These are phyloP conservation scores for Chiloscyllium plagiosum DNA, from an alignment of 2,113 vertebrate genomes.

Conservation along the genomic window DNA sequence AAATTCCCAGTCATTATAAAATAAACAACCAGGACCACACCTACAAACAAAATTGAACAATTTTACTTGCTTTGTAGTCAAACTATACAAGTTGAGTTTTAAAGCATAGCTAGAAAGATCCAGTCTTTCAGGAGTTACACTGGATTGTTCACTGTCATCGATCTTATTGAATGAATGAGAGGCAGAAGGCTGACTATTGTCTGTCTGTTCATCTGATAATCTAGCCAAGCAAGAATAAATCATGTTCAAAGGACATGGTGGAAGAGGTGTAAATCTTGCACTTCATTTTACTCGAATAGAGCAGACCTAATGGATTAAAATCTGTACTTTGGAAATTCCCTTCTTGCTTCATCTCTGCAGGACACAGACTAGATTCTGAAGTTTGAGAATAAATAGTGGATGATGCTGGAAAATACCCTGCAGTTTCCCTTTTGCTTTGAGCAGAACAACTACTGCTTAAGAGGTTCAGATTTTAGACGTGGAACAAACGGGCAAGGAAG, in stretches of 20 bases:
- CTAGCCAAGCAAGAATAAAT: background rate
- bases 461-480: background rate
- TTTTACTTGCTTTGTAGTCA: background rate
- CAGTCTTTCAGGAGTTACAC: background rate
- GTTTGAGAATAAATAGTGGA: conserved; percentile 24
- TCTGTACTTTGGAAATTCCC: background rate
- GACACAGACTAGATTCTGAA: background rate
- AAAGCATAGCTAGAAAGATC: background rate
- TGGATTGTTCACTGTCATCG: background rate
- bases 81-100: background rate
- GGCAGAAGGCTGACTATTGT: background rate
- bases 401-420: background rate
- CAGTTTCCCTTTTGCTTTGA: background rate
- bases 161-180: background rate
- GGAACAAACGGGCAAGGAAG: background rate
- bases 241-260: conserved; percentile 33
- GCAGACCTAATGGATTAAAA: background rate
- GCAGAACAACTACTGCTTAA: too few relatives aligned
- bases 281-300: background rate
- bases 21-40: background rate
- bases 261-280: conserved; percentile 32
- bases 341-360: background rate
- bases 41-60: background rate
- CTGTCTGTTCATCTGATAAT: conserved; percentile 19
- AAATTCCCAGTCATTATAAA: background rate